Base-by-base conservation (phyloP, 2,113 vertebrate genomes). In the Myxocyprinus asiaticus region DNA sequence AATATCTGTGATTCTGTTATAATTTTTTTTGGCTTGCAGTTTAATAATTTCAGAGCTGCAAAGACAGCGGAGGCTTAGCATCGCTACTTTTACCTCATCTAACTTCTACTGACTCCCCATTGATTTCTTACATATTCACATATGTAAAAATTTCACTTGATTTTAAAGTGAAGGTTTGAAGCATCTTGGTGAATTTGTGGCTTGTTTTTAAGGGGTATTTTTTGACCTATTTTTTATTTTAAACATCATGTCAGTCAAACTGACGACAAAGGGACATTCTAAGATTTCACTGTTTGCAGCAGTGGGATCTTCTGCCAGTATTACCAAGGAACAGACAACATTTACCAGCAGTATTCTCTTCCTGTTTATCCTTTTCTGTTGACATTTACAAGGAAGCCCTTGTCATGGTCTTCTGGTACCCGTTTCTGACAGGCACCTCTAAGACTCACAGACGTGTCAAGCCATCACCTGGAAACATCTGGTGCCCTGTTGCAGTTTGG, bases 121-220 rank as follows among this genome's bases (percentile, higher is more conserved):
- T 59, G 76, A 70, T 70, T 67, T 79, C 56, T 58, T 75, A 33
- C 76, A 64, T 73, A 61, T 67, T 58, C 64, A 48, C 61, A 48
- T 61, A 12, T 10, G 69, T 48, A n/a, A 61, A 17, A 4, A 22
- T 47, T 73, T 45, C 55, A 22, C 4, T 9, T 7, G 70, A 56
- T 14, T 72, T 42, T 15, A 14, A 72, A 59, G 53, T 58, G 51
- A 58, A 59, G 33, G 11, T 59, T 14, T 45, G 14, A 51, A 42
- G 12, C 5, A 14, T 43, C 33, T 55, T 53, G 22, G 5, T 58
- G 55, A 6, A n/a, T 58, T 58, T 58, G 11, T 43, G 67, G 22
- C n/a, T 42, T 48, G 12, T 55, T 55, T 14, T 70, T 55, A 14
- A 0, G 51, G 17, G 11, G 22, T 14, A 42, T 55, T n/a, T 33